Conservation (phyloP, 2,888 invertebrate genomes). For the Trachelus stipa region DNA sequence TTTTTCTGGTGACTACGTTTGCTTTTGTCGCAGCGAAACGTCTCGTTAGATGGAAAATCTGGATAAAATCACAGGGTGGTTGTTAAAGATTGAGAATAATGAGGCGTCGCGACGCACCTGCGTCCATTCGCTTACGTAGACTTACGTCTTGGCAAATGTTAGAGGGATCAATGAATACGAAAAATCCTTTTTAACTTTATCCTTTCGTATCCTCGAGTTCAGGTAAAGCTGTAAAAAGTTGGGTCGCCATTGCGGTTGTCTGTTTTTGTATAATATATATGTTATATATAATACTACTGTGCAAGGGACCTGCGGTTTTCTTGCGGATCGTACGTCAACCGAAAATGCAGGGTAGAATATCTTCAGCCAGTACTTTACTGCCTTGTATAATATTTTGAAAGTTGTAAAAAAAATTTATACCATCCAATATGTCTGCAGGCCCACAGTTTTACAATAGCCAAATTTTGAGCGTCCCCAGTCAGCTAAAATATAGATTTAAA, state of each 20-base stretch:
- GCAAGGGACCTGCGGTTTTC: neutral
- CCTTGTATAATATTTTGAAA: slow-evolving; percentile 15
- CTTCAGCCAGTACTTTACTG: neutral
- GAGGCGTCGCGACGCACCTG: neutral
- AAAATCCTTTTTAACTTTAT: neutral
- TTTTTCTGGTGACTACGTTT: neutral
- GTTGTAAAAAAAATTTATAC: slow-evolving; percentile 28
- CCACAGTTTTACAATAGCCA: neutral
- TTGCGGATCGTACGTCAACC: neutral
- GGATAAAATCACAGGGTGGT: neutral
- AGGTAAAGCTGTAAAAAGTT: slow-evolving; percentile 34
- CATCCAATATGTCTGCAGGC: neutral
- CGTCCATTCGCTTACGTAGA: neutral
- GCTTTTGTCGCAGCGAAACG: neutral
- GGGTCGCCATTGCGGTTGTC: slow-evolving; percentile 21
- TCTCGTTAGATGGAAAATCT: neutral
- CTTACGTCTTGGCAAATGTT: neutral
- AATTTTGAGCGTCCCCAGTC: neutral
- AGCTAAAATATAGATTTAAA: neutral
- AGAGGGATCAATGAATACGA: neutral
- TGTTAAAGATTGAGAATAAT: neutral
- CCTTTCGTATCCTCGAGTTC: slow-evolving; percentile 5
- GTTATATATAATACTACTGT: neutral
- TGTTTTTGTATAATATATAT: neutral
- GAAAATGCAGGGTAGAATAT: slow-evolving; percentile 1